Percentiles rank a stretch among this genome's conserved stretches.
Conservation (phyloP, 2,113 vertebrate species). For the Cricetomys ansorgei region DNA sequence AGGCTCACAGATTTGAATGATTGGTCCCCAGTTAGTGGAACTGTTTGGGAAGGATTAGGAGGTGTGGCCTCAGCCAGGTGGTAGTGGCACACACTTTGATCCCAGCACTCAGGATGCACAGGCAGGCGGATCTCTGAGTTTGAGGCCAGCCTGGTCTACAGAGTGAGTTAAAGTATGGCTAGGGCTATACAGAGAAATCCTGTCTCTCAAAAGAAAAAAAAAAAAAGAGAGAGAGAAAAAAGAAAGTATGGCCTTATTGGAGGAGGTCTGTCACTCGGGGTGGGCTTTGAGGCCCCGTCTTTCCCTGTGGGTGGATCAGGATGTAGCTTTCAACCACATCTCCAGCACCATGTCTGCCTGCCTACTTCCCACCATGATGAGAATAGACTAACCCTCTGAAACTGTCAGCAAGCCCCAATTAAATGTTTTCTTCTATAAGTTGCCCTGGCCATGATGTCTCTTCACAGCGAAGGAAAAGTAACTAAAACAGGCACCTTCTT, state of each 20-base stretch:
- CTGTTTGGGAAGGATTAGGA: neutral
- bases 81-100: too few relatives aligned
- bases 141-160: too few relatives aligned
- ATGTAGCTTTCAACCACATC: neutral
- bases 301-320: neutral
- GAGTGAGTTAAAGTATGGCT: too few relatives aligned
- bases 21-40: neutral
- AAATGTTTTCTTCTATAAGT: neutral
- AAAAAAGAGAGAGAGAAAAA: too few relatives aligned
- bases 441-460: neutral
- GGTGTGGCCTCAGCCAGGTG: too few relatives aligned
- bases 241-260: neutral
- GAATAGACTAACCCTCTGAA: neutral
- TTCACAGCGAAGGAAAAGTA: neutral
- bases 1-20: neutral
- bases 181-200: too few relatives aligned
- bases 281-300: neutral
- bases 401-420: neutral
- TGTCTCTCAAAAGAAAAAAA: too few relatives aligned
- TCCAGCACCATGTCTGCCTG: neutral
- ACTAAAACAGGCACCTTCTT: neutral
- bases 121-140: too few relatives aligned
- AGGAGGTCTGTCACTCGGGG: neutral
- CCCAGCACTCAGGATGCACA: too few relatives aligned
- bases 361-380: neutral